These are phyloP conservation scores for Trachelus troglodyta DNA, from an alignment of 2,888 invertebrate genomes.

Conservation along the genomic window DNA sequence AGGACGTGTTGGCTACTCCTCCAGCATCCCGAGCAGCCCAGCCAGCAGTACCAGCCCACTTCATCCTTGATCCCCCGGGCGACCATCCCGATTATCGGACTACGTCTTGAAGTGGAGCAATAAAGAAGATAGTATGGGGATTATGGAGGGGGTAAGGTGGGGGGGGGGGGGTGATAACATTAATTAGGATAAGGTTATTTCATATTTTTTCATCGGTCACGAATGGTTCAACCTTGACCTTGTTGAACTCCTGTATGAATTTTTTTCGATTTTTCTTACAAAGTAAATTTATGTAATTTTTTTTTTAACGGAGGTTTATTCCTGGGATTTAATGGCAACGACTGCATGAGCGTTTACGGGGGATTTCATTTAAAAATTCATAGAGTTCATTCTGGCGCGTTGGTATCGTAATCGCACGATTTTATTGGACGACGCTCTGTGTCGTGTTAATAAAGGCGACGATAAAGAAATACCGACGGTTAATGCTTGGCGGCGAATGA, in stretches of 20 bases:
- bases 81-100: too few relatives aligned
- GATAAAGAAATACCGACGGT: too few relatives aligned
- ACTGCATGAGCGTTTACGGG: neutral
- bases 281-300: neutral
- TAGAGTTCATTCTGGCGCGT: too few relatives aligned
- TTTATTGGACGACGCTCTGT: too few relatives aligned
- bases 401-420: too few relatives aligned
- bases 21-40: too few relatives aligned
- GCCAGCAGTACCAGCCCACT: too few relatives aligned
- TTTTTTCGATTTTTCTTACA: neutral
- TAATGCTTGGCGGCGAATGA: too few relatives aligned
- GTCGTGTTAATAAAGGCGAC: too few relatives aligned
- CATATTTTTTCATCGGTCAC: neutral
- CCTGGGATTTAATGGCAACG: neutral
- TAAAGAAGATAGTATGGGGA: neutral
- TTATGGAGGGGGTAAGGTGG: neutral
- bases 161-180: neutral
- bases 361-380: too few relatives aligned
- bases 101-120: neutral
- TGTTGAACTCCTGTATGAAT: neutral
- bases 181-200: neutral
- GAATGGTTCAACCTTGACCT: neutral
- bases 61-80: too few relatives aligned
- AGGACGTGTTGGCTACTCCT: too few relatives aligned
- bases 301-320: neutral